Evolutionary conservation across 2,113 vertebrate genomes (phyloP).

Genomic region (Lethenteron camtschaticum): DNA sequence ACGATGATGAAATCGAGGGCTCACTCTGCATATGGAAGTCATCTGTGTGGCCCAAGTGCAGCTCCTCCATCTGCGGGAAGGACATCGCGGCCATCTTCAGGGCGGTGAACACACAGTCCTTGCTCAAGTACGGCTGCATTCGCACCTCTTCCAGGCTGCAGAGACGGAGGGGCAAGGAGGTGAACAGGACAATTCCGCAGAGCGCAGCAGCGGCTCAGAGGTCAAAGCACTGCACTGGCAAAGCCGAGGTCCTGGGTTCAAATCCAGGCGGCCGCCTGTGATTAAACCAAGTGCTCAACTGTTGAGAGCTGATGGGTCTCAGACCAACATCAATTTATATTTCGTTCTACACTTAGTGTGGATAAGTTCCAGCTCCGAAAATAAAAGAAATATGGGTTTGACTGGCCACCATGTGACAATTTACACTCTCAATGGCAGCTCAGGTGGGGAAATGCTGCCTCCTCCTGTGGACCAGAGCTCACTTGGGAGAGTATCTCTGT

Average conservation of each 20-base stretch:
- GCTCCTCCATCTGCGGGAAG: slow-evolving; percentile 95
- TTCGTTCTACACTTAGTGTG: neutral
- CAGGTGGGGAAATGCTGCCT: no score
- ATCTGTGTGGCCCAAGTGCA: slow-evolving; percentile 91
- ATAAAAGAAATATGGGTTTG: no score
- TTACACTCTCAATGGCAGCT: no score
- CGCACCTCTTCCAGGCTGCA: slow-evolving; percentile 83
- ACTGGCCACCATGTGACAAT: no score
- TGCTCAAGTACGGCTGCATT: slow-evolving; percentile 91
- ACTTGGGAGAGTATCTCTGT: neutral
- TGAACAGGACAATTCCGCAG: neutral
- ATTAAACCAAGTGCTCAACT: neutral
- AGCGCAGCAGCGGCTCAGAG: neutral
- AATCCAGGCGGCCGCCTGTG: neutral
- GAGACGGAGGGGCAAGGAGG: slow-evolving; percentile 2
- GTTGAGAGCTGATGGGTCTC: no score
- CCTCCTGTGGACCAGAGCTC: no score
- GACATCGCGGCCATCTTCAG: slow-evolving; percentile 96
- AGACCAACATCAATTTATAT: neutral
- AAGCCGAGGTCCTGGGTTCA: neutral
- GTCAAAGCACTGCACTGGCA: neutral
- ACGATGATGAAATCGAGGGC: slow-evolving; percentile 10
- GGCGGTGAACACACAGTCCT: slow-evolving; percentile 96
- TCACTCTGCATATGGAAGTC: slow-evolving; percentile 91
- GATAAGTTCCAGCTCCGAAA: no score